Base-by-base conservation (phyloP, 2,113 vertebrate genomes). In the Bubalus kerabau region DNA sequence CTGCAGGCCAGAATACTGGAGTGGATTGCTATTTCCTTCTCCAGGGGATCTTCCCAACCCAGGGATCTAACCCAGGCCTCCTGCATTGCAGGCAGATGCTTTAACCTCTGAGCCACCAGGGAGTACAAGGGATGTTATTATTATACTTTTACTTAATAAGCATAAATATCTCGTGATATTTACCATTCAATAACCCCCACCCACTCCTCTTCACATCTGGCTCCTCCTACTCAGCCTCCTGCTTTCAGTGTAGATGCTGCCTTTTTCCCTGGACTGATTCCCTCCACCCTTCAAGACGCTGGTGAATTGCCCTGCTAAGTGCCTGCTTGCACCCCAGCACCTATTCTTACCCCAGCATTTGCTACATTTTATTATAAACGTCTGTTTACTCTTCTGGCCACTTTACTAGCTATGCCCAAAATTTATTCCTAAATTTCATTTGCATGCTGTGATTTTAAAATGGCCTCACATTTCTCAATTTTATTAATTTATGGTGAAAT, bases 371-470 rank as follows among this genome's bases (percentile, higher is more conserved):
- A 28, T 57, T 57, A 71, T 36, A 84, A 54, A 85, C 4, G 11
- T 36, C 56, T 87, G 26, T 87, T 83, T 48, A 74, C 50, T 93
- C 67, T 56, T 50, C 57, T 84, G 82, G 86, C 8, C n/a, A 83
- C 40, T 74, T 95, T 46, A 89, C 11, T 59, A 89, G 57, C 23
- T 57, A 28, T 50, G 81, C 57, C 88, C 36, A 87, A 95, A 96
- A 40, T 83, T 88, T 67, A 91, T 89, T 95, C 56, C 21, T 60
- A 92, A 88, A 86, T 93, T 97, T 93, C 86, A 97, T 93, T 67
- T 93, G 86, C 89, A 90, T 91, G 71, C 71, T 93, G 5, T 80
- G 52, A 96, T 95, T 97, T 95, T 95, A n/a, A 97, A 96, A 95
- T 50, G 23, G 82, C 14, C 62, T 89, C 89, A 9, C 62, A 90